phyloP scores from a whole-genome alignment of 2,888 invertebrate genomes.

The Rotaria sp. region DNA sequence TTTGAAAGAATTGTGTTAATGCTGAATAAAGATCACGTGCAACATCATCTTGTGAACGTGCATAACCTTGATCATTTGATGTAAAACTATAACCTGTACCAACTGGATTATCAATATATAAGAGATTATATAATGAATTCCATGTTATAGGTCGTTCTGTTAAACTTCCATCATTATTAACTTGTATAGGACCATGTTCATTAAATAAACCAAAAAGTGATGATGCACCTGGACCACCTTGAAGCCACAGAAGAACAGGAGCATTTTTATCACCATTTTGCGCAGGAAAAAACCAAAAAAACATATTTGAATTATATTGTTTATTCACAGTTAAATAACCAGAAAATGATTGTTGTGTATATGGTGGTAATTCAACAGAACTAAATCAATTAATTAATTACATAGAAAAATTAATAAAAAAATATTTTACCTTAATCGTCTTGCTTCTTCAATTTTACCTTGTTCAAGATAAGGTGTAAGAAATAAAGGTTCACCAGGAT shows the following conservation, averaged over 20 bases:
- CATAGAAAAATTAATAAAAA: background rate
- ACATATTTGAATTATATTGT: constrained; percentile 70
- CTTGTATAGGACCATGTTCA: constrained; percentile 72
- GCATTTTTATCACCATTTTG: constrained; percentile 53
- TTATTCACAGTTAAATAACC: constrained; percentile 75
- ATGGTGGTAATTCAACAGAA: background rate
- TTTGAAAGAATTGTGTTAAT: constrained; percentile 68
- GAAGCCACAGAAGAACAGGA: constrained; percentile 55
- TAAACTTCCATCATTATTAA: constrained; percentile 54
- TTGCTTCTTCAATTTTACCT: constrained; percentile 63
- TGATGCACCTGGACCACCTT: constrained; percentile 56
- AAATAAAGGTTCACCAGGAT: constrained; percentile 65
- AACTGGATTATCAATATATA: constrained; percentile 29
- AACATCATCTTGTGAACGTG: background rate
- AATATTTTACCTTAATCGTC: background rate
- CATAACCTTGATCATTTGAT: background rate
- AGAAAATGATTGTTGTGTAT: constrained; percentile 58
- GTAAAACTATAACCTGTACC: constrained; percentile 23
- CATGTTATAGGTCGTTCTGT: background rate
- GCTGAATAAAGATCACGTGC: constrained; percentile 13
- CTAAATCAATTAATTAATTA: background rate
- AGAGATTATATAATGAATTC: background rate
- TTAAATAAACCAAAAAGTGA: constrained; percentile 58
- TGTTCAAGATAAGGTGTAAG: constrained; percentile 68
- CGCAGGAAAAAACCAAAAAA: constrained; percentile 85